Percentiles rank a stretch among this genome's conserved stretches.
Evolutionary conservation across 2,797 vertebrate species (phyloP).

Genomic region (Caiman crocodilus): DNA sequence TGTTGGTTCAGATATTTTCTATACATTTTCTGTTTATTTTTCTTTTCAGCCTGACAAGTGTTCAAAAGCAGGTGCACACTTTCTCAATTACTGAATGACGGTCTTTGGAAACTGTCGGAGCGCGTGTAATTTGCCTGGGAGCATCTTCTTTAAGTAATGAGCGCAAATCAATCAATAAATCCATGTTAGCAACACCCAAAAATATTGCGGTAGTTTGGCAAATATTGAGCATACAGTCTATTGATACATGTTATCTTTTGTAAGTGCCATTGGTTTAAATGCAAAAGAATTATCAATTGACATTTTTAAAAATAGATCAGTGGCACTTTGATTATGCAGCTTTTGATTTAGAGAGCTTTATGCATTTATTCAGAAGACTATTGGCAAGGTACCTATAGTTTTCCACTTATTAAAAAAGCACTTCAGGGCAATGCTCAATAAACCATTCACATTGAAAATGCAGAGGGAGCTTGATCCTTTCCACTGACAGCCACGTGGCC

Average conservation of each 20-base stretch:
- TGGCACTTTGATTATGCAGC: conserved; percentile 3
- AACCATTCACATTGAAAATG: background rate
- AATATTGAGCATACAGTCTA: background rate
- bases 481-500: background rate
- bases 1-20: background rate
- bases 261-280: conserved; percentile 43
- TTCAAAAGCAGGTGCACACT: conserved; percentile 16
- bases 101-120: conserved; percentile 54
- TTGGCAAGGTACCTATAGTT: background rate
- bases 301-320: conserved; percentile 20
- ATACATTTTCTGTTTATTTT: conserved; percentile 26
- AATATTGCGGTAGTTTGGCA: conserved; percentile 33
- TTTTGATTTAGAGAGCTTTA: conserved; percentile 21
- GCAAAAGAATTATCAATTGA: background rate
- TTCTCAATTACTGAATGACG: conserved; percentile 21
- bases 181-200: conserved; percentile 33
- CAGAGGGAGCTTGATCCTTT: background rate
- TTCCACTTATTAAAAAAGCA: background rate
- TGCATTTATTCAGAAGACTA: background rate
- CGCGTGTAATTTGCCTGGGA: conserved; percentile 50
- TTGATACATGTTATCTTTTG: conserved; percentile 8
- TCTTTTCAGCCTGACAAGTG: background rate
- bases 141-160: conserved; percentile 68
- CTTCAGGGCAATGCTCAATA: background rate
- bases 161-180: conserved; percentile 59